phyloP scores from a whole-genome alignment of 1,140 invertebrate species.

The Drosophila persimilis region DNA sequence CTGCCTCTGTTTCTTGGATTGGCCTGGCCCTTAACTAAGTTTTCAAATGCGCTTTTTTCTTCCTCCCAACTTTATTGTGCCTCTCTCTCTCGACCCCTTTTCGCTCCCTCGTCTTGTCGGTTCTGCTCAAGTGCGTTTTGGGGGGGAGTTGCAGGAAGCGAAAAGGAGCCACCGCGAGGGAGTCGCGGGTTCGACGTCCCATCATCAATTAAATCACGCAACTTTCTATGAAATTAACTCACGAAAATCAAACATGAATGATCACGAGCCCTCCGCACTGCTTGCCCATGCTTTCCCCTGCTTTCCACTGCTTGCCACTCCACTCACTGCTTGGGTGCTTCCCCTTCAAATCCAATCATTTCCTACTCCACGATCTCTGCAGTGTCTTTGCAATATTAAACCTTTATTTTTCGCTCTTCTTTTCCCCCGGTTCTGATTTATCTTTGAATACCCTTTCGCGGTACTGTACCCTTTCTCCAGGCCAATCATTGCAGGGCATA shows the following conservation, averaged over 20 bases:
- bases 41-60: conserved; percentile 28
- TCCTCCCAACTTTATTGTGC: conserved; percentile 3
- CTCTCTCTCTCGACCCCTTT: background rate
- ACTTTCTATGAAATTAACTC: conserved; percentile 67
- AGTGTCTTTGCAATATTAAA: conserved; percentile 1
- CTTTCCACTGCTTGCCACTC: too few species aligned
- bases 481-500: background rate
- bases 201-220: conserved; percentile 64
- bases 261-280: conserved; percentile 13
- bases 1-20: conserved; percentile 11
- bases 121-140: conserved; percentile 48
- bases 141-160: conserved; percentile 28
- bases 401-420: conserved; percentile 5
- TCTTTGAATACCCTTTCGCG: conserved; percentile 13
- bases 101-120: conserved; percentile 2
- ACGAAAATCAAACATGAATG: conserved; percentile 23
- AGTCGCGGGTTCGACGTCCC: conserved; percentile 12
- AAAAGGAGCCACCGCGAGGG: conserved; percentile 4
- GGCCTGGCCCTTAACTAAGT: conserved; percentile 36
- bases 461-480: too few species aligned
- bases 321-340: too few species aligned
- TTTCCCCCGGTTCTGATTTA: background rate
- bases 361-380: too few species aligned
- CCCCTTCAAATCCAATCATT: too few species aligned
- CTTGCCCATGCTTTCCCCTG: too few species aligned